Evolutionary conservation across 1,140 invertebrate genomes (phyloP), one percentile per base, ranked within the genome.

Genomic region (Branchinecta lynchi): DNA sequence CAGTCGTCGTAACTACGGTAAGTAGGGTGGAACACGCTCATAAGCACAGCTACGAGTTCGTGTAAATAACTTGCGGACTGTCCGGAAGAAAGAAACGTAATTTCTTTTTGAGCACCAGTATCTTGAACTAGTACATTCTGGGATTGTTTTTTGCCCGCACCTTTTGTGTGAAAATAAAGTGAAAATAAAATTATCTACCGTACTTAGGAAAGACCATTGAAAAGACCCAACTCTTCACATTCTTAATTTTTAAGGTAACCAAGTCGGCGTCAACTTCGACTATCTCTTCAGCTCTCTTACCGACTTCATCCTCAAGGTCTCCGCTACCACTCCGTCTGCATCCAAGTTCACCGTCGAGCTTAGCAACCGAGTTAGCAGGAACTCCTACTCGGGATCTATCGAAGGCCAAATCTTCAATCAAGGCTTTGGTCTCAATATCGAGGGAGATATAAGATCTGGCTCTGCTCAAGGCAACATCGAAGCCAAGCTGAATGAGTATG

Each of bases 271-370:
- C 8, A 74, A 75, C 68, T 69, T 74, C 32, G 75, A 76, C 67
- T 76, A 76, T 67, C 43, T 67, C n/a, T 71, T 72, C 66, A 72
- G 72, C 51, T 70, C 70, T 7, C 68, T 71, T 12, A 20, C 68
- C 10, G 67, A 75, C 60, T 72, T 76, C 69, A 72, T 74, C 7
- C 71, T 70, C 12, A 75, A 75, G 70, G 65, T 74, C 0, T 71
- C 67, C 7, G 21, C 75, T 10, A 65, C 67, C 7, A 71, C 72
- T 7, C 75, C 74, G n/a, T 66, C 70, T 20, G 32, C 70, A 8
- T 66, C 72, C 51, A 70, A 67, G 43, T 70, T 70, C 45, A 44
- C 46, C 21, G 12, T 70, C 0, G 51, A 72, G 7, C 12, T 72
- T n/a, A 65, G 67, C 44, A 75, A 73, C 51, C 69, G 51, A 7